Base-by-base conservation (phyloP, 2,888 invertebrate species). In the Drosophila koepferae region DNA sequence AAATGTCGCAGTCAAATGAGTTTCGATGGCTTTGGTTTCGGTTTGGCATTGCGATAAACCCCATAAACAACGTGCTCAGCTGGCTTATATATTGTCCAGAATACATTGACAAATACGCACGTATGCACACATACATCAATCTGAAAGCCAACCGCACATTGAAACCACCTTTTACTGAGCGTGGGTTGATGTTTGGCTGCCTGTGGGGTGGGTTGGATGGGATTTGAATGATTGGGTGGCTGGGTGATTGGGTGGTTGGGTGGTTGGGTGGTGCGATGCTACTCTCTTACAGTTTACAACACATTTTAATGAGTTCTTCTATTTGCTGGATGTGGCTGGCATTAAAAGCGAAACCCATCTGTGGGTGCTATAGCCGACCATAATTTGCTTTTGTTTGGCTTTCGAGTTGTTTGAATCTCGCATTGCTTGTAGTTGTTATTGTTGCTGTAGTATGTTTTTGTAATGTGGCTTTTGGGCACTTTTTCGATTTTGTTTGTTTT, bases 401-500 rank as follows among this genome's bases (percentile, higher is more conserved):
- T 77, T 74, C 59, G 59, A 64, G 74, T 68, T 75, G 69, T 76
- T 69, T 63, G 59, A 53, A 64, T 63, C 72, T 63, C 38, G 23
- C 43, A 36, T 40, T 53, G 36, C 23, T 53, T 56, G 56, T 56
- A 31, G 56, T 28, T 56, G 28, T 18, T 62, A 28, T 36, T 49
- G 63, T 60, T 9, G 18, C 63, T 64, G 20, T 63, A 65, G 68
- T 55, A 62, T 54, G 66, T 64, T 77, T 61, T 48, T 80, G 59
- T 55, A 41, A 36, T 78, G 78, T 36, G 79, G 81, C 10, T 81
- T 81, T 64, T 43, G 58, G 59, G 40, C 66, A 77, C 77, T 78
- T 84, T 89, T 81, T 86, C 61, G 84, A 81, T 83, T 85, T 79
- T 86, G 84, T 89, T 85, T 84, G 84, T 72, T 83, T 67, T 89